Evolutionary conservation across 2,113 vertebrate genomes (phyloP), one percentile per base, ranked within the genome.

Genomic region (Phodopus roborovskii): DNA sequence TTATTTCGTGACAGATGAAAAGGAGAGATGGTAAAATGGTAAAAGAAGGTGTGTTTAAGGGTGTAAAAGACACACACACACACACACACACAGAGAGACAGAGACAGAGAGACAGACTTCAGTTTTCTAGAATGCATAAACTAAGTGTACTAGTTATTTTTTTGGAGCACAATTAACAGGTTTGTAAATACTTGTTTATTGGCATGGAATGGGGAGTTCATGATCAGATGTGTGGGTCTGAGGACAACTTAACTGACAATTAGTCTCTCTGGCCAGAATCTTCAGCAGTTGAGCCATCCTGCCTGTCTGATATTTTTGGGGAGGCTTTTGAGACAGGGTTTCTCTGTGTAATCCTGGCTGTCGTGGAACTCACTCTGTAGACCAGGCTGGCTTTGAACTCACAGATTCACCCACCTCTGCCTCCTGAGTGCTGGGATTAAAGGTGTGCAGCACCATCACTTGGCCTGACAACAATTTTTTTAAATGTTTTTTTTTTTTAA

Each of bases 1-100:
- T 91, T 77, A 95, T 95, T 96, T 94, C 74, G 94, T 92, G 94
- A 86, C 78, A 94, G 96, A 97, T 96, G 88, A 96, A 93, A 92
- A 94, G 73, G 81, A 75, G 85, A 91, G 30, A 92, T 95, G 28
- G 45, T 86, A 96, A 95, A 70, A 94, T 22, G 33, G 16, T 82
- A 94, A 95, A 84, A 66, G 22, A 93, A 5, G 50, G 96, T 95
- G 96, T 62, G 85, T 84, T 83, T 93, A 87, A 88, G 68, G 79
- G 91, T 62, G 13, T 96, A 94, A 96, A 91, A 74, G 62, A 45
- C 45, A 45, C 45, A 45, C 45, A 45, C 45, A 45, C 45, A 45
- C 45, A 45, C 45, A 45, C 45, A 45, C 45, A 45, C 45, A 45
- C 45, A 45, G 3, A 45, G 3, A 45, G 3, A 45, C 45, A 45